Base-by-base conservation (phyloP, 2,888 invertebrate genomes). In the Troilus luridus region DNA sequence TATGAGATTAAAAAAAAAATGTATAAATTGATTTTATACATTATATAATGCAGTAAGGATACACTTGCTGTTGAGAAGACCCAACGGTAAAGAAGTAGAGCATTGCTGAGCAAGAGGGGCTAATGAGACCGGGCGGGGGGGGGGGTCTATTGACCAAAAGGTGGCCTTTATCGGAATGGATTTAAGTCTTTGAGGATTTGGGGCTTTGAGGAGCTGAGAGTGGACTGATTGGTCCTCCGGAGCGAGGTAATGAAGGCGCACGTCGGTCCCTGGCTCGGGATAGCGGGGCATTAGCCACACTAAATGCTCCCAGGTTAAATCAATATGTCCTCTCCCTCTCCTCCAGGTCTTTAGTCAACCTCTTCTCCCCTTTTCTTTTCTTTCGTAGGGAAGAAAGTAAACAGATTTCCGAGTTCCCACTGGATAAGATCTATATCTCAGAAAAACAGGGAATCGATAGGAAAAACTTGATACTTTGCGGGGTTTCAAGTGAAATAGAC, bases 251-350 rank as follows among this genome's bases (percentile, higher is more conserved):
- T 85, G 85, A 85, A 58, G 58, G 85, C 72, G 72, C 72, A 67
- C 17, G n/a, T 58, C 56, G n/a, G n/a, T 41, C 41, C 41, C 41
- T 41, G 41, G 56, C 56, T 12, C 56, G 21, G 21, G 81, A n/a
- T 5, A 85, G 85, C 9, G 7, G 9, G n/a, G 85, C 85, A 85
- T 85, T 85, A 85, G 85, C 56, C 85, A 85, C 85, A 85, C 85
- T 85, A 85, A 85, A 85, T 85, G 85, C 41, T 56, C 85, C 21
- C 85, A 85, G 85, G 85, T 85, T 85, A 85, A 58, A 85, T 85
- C 85, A 85, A 85, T 85, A 85, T 58, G n/a, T n/a, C 56, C 56
- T 85, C 56, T 56, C 56, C 56, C 41, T 14, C 72, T 77, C 72
- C 72, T 67, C 27, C 24, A 77, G n/a, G 85, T n/a, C n/a, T n/a